Evolutionary conservation across 37 sponge, comb jelly and placozoan genomes (phyloP), one percentile per base, ranked within the genome.

Genomic region (Cladorhizidae sp.): DNA sequence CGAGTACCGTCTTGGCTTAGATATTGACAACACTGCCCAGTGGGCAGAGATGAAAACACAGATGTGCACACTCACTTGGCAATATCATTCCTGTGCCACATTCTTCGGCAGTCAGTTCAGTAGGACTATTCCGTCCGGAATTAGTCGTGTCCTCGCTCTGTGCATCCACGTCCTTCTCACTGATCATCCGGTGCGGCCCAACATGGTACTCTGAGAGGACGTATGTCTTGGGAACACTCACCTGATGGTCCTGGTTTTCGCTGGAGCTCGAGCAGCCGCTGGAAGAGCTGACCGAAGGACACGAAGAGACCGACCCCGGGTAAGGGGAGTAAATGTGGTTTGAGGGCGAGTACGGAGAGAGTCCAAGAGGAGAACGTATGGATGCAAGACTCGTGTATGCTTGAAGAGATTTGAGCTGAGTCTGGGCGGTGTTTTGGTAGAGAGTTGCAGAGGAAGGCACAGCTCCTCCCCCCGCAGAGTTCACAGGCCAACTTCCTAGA

Each of bases 181-280:
- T 64, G 20, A 73, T 74, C 28, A 80, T 54, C 67, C 67, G 51
- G 0, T 55, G 68, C 9, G 87, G 87, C 8, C 89, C 89, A 55
- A 79, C 85, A 74, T 83, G 80, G 59, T 89, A 89, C 63, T 89
- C 89, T 11, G 75, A 68, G 7, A 83, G 78, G 11, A 83, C 88
- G 42, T 77, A 76, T 1, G 8, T 36, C 33, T 28, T 14, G 36
- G 45, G 25, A 51, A 31, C 21, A 42, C 50, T 51, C 69, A 38
- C 36, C 26, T 6, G 39, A 67, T 3, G 2, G 36, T 54, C 56
- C 40, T 33, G 36, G 31, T 77, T 61, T 12, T 81, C 89, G 74
- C 85, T 84, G n/a, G 85, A 76, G 49, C 88, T 80, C 6, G 89
- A 88, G 52, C 83, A 88, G 3, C 88, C 88, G 77, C 88, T 88